These are phyloP conservation scores for Melanogrammus aeglefinus DNA, from an alignment of 2,797 vertebrate genomes.

Conservation along the genomic window DNA sequence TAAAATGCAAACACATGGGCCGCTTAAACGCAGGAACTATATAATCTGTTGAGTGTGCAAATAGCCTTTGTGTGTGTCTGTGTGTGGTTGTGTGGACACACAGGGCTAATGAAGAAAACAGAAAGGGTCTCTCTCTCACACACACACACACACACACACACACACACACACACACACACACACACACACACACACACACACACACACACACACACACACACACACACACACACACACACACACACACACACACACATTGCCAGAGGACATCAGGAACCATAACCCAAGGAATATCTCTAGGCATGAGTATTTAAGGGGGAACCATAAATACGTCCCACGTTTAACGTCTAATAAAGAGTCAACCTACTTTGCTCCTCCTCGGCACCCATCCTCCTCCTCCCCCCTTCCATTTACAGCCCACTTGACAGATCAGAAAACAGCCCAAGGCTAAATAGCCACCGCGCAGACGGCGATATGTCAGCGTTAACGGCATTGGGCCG, in stretches of 20 bases:
- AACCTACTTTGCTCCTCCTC: slow-evolving; percentile 56
- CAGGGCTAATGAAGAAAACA: slow-evolving; percentile 69
- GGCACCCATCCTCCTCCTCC: slow-evolving; percentile 13
- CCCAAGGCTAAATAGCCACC: slow-evolving; percentile 33
- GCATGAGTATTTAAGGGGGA: background rate
- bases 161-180: slow-evolving; percentile 18
- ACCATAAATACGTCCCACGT: slow-evolving; percentile 60
- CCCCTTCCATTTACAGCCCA: slow-evolving; percentile 49
- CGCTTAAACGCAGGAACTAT: slow-evolving; percentile 71
- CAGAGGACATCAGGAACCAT: slow-evolving; percentile 49
- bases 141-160: slow-evolving; percentile 18
- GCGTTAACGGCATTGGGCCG: slow-evolving; percentile 21
- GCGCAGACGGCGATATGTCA: slow-evolving; percentile 32
- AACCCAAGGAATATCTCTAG: slow-evolving; percentile 22
- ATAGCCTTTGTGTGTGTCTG: slow-evolving; percentile 36
- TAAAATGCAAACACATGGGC: slow-evolving; percentile 81
- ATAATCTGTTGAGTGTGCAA: slow-evolving; percentile 58
- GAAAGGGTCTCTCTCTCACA: slow-evolving; percentile 43
- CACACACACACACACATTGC: slow-evolving; percentile 55
- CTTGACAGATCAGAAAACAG: slow-evolving; percentile 37
- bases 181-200: background rate
- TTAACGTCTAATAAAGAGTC: slow-evolving; percentile 74
- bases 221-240: slow-evolving; percentile 58
- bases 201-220: slow-evolving; percentile 21
- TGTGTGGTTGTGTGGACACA: slow-evolving; percentile 32